Evolutionary conservation across 2,113 vertebrate genomes (phyloP).

Genomic region (Ptyas mucosa): DNA sequence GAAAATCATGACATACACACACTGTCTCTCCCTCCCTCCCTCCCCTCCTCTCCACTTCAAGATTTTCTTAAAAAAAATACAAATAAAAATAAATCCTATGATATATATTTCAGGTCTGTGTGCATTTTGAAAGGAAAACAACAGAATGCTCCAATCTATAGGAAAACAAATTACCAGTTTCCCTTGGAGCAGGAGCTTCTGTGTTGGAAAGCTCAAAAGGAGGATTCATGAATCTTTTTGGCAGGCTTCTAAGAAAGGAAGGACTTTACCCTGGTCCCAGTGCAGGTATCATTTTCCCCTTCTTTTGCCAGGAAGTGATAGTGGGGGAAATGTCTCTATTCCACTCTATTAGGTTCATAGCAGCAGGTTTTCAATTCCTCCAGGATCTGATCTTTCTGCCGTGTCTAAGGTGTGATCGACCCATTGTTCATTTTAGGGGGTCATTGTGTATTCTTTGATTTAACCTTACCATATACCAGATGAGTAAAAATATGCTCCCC

Average conservation of each 20-base stretch:
- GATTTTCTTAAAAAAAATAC: neutral
- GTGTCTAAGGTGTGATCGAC: neutral
- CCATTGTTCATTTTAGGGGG: neutral
- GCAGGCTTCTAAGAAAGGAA: neutral
- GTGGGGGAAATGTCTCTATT: neutral
- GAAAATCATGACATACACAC: neutral
- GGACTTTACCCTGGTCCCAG: neutral
- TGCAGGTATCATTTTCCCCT: neutral
- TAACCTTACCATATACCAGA: neutral
- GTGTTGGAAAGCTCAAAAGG: neutral
- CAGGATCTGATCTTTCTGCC: neutral
- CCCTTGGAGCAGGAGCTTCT: neutral
- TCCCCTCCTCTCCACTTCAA: neutral
- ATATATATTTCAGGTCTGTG: neutral
- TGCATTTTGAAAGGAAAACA: neutral
- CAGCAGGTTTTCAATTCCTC: neutral
- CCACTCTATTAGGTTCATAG: neutral
- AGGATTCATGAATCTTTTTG: neutral
- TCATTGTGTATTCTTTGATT: neutral
- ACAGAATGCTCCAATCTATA: neutral
- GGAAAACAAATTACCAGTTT: neutral
- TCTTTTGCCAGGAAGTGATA: neutral
- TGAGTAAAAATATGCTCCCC: neutral
- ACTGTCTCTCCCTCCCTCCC: neutral
- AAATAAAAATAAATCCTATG: neutral